A percentile compares a stretch with the other conserved stretches of the same genome.
These are phyloP conservation scores for Nannoperca australis DNA, from an alignment of 2,797 vertebrate species.

Conservation along the genomic window DNA sequence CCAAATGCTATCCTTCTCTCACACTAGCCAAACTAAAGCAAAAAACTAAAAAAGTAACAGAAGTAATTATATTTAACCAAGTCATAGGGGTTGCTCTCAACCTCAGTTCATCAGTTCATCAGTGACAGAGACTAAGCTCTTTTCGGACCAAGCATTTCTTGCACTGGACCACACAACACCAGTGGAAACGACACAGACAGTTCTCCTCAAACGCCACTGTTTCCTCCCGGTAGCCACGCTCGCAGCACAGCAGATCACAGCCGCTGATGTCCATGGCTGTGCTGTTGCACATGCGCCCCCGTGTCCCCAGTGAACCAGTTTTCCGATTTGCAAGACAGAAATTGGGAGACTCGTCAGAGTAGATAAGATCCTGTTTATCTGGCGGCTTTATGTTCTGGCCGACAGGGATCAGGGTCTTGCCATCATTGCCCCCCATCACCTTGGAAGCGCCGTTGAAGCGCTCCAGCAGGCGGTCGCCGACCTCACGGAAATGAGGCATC, in stretches of 20 bases:
- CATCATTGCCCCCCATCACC: slow-evolving; percentile 97
- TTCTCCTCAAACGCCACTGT: slow-evolving; percentile 95
- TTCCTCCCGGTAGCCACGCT: slow-evolving; percentile 92
- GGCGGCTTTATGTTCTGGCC: slow-evolving; percentile 97
- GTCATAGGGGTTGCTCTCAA: slow-evolving; percentile 18
- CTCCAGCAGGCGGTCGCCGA: slow-evolving; percentile 93
- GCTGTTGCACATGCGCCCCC: slow-evolving; percentile 95
- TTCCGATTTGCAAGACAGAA: slow-evolving; percentile 97
- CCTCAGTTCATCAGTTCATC: slow-evolving; percentile 60
- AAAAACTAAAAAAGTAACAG: slow-evolving; percentile 46
- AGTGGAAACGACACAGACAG: slow-evolving; percentile 98
- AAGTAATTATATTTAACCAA: slow-evolving; percentile 33
- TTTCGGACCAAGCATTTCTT: slow-evolving; percentile 95
- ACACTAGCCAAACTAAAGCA: slow-evolving; percentile 40
- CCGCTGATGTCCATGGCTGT: slow-evolving; percentile 96
- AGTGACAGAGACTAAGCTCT: slow-evolving; percentile 95
- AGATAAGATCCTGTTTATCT: slow-evolving; percentile 95
- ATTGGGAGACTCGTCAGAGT: slow-evolving; percentile 95
- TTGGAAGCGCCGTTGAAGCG: slow-evolving; percentile 97
- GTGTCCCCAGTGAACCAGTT: slow-evolving; percentile 94
- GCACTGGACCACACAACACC: slow-evolving; percentile 99
- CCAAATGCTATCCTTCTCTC: slow-evolving; percentile 49
- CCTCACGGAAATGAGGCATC: slow-evolving; percentile 97
- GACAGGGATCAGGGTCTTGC: slow-evolving; percentile 95
- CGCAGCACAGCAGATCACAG: slow-evolving; percentile 96